Evolutionary conservation across 1,140 invertebrate species (phyloP).

Genomic region (Drosophila gunungcola): DNA sequence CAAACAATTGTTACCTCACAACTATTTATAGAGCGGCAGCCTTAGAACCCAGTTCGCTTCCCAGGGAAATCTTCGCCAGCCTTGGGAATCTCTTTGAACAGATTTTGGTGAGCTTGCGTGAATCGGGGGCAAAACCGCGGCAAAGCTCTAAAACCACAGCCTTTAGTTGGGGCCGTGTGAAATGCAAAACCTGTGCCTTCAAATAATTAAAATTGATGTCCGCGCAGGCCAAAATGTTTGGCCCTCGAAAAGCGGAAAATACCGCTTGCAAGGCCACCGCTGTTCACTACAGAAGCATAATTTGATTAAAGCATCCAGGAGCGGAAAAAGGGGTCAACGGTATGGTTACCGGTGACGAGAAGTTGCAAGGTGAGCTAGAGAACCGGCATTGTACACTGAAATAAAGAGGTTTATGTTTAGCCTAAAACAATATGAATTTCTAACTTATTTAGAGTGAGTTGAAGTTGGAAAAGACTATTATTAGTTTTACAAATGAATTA

Average conservation of each 20-base stretch:
- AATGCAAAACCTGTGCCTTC: slow-evolving; percentile 68
- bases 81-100: slow-evolving; percentile 17
- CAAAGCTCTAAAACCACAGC: slow-evolving; percentile 28
- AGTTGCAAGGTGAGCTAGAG: slow-evolving; percentile 33
- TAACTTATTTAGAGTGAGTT: too few species aligned
- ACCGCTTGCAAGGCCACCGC: slow-evolving; percentile 56
- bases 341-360: slow-evolving; percentile 14
- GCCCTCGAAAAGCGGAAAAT: slow-evolving; percentile 59
- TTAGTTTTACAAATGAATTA: too few species aligned
- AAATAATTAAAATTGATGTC: slow-evolving; percentile 81
- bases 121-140: slow-evolving; percentile 32
- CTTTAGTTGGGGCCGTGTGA: slow-evolving; percentile 54
- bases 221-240: slow-evolving; percentile 5
- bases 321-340: slow-evolving; percentile 6
- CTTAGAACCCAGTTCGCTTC: slow-evolving; percentile 22
- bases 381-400: slow-evolving; percentile 6
- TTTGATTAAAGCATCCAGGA: slow-evolving; percentile 75
- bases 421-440: too few species aligned
- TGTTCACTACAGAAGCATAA: slow-evolving; percentile 54
- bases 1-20: slow-evolving; percentile 55
- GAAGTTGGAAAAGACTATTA: too few species aligned
- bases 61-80: slow-evolving; percentile 22
- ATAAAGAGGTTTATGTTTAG: background rate
- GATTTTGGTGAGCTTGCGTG: slow-evolving; percentile 23
- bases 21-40: slow-evolving; percentile 33